Base-by-base conservation (phyloP, 2,888 invertebrate species). In the Drosophila neotestacea region DNA sequence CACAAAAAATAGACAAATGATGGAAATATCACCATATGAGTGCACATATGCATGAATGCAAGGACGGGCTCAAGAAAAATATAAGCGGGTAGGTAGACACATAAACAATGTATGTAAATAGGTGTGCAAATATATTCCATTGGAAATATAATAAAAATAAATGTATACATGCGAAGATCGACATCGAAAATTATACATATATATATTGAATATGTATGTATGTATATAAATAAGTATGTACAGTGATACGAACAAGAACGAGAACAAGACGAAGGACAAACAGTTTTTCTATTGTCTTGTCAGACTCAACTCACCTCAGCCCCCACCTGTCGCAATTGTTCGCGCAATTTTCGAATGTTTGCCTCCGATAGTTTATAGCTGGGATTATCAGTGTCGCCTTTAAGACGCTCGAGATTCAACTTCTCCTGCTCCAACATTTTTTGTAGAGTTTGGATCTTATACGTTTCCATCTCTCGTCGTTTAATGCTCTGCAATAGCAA, bases 381-480 rank as follows among this genome's bases (percentile, higher is more conserved):
- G 59, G 90, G 90, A 86, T 91, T 91, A 58, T 89, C 90, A 36
- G 85, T 87, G 28, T 92, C 91, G 58, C 90, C 95, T 71, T 96
- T 94, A 70, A 97, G 93, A 83, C 95, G 95, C 84, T 97, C 96
- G 82, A 97, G 95, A 92, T 96, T 96, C 85, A 96, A 94, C 92
- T 96, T 96, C 89, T 97, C 97, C 88, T 97, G 95, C 87, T 97
- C 97, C 78, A 98, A 93, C 98, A 98, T 98, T 89, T 97, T 94
- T 80, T 96, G 95, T 77, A 98, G 95, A 16, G 98, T 97, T 91
- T 96, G 95, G 63, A 96, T 96, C 88, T 96, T 96, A 81, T 97
- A 96, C 64, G 95, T 95, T 90, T 97, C 96, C 92, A 98, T 93
- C 93, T 97, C 97, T 42, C 96, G 94, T 88, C 96, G 96, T 91